Evolutionary conservation across 2,113 vertebrate species (phyloP).

Genomic region (Ptilorrhoa leucosticta): DNA sequence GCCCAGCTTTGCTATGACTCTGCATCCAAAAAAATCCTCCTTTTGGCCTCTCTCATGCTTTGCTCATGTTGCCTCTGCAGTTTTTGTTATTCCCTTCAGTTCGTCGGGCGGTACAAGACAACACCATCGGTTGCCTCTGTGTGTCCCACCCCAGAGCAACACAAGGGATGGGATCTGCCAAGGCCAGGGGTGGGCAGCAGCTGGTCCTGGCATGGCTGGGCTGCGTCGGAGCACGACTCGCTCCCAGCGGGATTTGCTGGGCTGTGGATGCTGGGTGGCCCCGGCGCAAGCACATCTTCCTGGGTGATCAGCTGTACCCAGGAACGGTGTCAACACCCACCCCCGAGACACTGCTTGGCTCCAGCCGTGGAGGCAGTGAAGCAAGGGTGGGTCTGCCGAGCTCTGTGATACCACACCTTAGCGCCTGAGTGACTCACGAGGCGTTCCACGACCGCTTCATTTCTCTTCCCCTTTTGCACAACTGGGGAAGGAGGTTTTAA

Average conservation of each 20-base stretch:
- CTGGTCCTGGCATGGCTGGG: background rate
- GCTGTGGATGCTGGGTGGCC: background rate
- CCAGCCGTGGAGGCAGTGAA: fast-evolving
- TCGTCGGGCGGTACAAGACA: fast-evolving
- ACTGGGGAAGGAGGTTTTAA: fast-evolving
- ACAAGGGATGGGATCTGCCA: background rate
- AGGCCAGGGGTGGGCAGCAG: background rate
- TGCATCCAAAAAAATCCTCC: background rate
- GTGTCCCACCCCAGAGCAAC: background rate
- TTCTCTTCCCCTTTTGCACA: background rate
- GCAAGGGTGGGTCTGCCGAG: background rate
- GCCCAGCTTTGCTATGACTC: background rate
- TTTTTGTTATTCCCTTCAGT: background rate
- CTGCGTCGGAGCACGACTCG: fast-evolving
- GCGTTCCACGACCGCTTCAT: fast-evolving
- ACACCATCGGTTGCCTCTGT: fast-evolving
- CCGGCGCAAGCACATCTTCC: background rate
- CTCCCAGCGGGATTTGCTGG: fast-evolving
- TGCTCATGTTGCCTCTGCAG: background rate
- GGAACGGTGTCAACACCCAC: background rate
- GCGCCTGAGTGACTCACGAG: background rate
- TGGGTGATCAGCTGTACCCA: background rate
- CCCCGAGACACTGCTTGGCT: background rate
- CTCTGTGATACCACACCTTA: conserved; percentile 6
- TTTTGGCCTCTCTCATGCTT: background rate